Percentiles rank a stretch among this genome's conserved stretches.
phyloP scores from a whole-genome alignment of 2,113 vertebrate species.

The Picathartes gymnocephalus region DNA sequence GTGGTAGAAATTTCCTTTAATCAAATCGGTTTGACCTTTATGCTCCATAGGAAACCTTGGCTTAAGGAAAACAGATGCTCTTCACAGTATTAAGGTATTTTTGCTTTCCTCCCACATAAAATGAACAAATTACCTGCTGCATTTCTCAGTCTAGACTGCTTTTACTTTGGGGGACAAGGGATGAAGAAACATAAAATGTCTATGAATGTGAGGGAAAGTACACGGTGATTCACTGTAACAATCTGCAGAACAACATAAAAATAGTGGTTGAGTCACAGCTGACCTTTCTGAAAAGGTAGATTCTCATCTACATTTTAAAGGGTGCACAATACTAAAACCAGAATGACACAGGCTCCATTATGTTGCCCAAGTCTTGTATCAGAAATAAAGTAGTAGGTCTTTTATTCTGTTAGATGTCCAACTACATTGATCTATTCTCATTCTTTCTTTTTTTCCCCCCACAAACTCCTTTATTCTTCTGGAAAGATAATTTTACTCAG shows the following conservation, averaged over 20 bases:
- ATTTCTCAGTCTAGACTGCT: neutral
- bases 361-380: neutral
- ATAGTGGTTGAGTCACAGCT: conserved; percentile 48
- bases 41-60: neutral
- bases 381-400: neutral
- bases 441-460: fast-evolving
- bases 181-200: neutral
- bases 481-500: neutral
- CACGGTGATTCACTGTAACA: conserved; percentile 46
- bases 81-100: neutral
- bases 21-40: neutral
- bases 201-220: neutral
- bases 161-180: neutral
- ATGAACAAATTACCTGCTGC: neutral
- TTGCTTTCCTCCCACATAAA: conserved; percentile 3
- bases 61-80: neutral
- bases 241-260: conserved; percentile 50
- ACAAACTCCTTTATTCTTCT: neutral
- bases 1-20: neutral
- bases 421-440: neutral
- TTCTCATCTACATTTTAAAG: conserved; percentile 24
- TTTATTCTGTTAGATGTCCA: neutral
- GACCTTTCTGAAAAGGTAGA: conserved; percentile 36
- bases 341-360: neutral
- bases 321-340: neutral